Base-by-base conservation (phyloP, 2,797 vertebrate genomes). In the Macropus fuliginosus region DNA sequence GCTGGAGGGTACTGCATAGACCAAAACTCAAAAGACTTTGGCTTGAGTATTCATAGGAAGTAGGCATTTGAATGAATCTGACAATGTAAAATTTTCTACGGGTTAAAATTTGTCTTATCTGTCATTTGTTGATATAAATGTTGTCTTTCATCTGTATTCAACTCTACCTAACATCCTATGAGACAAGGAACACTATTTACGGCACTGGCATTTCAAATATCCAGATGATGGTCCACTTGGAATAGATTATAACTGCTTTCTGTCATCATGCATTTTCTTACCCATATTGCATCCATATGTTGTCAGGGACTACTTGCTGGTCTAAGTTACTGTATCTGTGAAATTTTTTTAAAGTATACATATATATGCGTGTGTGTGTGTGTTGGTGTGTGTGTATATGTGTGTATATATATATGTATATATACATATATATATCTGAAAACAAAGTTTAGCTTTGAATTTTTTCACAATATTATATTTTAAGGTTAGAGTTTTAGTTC, bases 191-290 rank as follows among this genome's bases (percentile, higher is more conserved):
- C 54, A 54, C 93, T 94, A 95, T 96, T 96, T 96, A 98, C 18
- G 91, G 95, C 93, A 57, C 66, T 46, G 94, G 96, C 66, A 94
- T 97, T 97, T 96, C 97, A 95, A 96, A 66, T 57, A 92, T 93
- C 94, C 96, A 96, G 92, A 94, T 94, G 97, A 97, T 28, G 40
- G 96, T 90, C 94, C 97, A 94, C 97, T 97, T 97, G 98, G 97
- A 97, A 97, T 55, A 81, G 91, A 98, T 97, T 96, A 96, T 94
- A 90, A 12, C 92, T 95, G 97, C 90, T 92, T 55, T 97, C 95
- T 96, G 91, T 96, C 97, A 92, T 62, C 93, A 56, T 52, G 92
- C 57, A 5, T 92, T 90, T 87, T 55, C 34, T 0, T 4, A 28
- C 56, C 89, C 97, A 95, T 55, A 93, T 97, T 97, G 95, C 50